Evolutionary conservation across 2,888 invertebrate species (phyloP), one percentile per base, ranked within the genome.

Genomic region (Machimus rusticus): DNA sequence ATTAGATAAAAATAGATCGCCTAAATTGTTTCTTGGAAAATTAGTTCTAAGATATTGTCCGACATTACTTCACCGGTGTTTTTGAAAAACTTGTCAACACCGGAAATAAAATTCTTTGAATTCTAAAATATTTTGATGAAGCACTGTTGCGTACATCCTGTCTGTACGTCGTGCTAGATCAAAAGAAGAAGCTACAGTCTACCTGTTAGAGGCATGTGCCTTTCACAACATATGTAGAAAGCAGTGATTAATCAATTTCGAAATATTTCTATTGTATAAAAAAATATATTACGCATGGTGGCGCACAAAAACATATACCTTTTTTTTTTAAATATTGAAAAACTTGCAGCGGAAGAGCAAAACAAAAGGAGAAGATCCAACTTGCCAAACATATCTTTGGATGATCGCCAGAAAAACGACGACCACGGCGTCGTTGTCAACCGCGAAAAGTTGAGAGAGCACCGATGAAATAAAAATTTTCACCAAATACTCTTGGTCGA

Each of bases 361-460:
- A 79, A 39, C 28, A 79, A 39, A 79, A 79, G 28, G 43, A 76
- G 19, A 76, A 86, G 9, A 78, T 34, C 19, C 5, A 28, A 37
- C 81, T 86, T 66, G 87, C 87, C 88, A 88, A 87, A 86, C 86
- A 87, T 85, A 86, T 78, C 39, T 86, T 88, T 88, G 88, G 86
- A 39, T 37, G 3, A 34, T 46, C 82, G 88, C 88, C 88, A 88
- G 76, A 86, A 82, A 19, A 78, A 79, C 77, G 39, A 86, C 28
- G 57, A 46, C 9, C 28, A 31, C 46, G 43, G 31, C 46, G 46
- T 74, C 85, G 85, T 31, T 74, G 82, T 74, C 57, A 74, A 43
- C 74, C 31, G 28, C 85, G 85, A 85, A 74, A 46, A 74, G 19
- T 85, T n/a, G 74, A 34, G 74, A 85, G 43, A 19, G 34, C 66